Conservation (phyloP, 2,888 invertebrate species). For the Habrosyne pyritoides region DNA sequence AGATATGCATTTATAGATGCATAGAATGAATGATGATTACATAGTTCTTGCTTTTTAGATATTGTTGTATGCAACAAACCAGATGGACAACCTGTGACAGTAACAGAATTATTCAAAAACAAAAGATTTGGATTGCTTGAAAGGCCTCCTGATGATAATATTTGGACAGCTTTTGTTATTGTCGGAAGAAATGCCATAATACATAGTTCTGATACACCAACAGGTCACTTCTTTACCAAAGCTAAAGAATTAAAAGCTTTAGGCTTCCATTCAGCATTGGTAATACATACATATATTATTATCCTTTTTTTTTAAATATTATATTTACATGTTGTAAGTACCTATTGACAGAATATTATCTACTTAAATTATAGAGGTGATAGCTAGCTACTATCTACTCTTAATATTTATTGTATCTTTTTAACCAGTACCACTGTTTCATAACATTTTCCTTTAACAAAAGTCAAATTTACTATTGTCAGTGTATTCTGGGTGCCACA, state of each 20-base stretch:
- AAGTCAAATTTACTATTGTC: no score
- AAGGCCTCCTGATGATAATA: constrained; percentile 58
- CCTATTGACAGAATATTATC: constrained; percentile 8
- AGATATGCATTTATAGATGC: not conserved
- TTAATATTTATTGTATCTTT: no score
- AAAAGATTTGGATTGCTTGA: constrained; percentile 74
- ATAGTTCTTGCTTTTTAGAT: constrained; percentile 66
- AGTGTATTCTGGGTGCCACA: no score
- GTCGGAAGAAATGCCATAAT: constrained; percentile 85
- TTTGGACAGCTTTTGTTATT: constrained; percentile 84
- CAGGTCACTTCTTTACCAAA: constrained; percentile 85
- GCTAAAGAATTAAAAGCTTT: constrained; percentile 84
- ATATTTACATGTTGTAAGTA: not conserved
- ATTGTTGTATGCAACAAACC: constrained; percentile 84
- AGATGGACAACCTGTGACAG: constrained; percentile 71
- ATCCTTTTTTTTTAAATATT: no score
- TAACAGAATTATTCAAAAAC: constrained; percentile 71
- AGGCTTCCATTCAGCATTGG: constrained; percentile 84
- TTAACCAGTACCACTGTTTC: no score
- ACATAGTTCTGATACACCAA: constrained; percentile 69
- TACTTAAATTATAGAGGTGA: not conserved
- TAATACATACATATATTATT: constrained; percentile 47
- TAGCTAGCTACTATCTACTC: no score
- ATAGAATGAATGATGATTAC: constrained; percentile 6
- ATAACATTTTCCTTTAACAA: no score